These are phyloP conservation scores for Liodrosophila aerea DNA, from an alignment of 2,888 invertebrate species.

Conservation along the genomic window DNA sequence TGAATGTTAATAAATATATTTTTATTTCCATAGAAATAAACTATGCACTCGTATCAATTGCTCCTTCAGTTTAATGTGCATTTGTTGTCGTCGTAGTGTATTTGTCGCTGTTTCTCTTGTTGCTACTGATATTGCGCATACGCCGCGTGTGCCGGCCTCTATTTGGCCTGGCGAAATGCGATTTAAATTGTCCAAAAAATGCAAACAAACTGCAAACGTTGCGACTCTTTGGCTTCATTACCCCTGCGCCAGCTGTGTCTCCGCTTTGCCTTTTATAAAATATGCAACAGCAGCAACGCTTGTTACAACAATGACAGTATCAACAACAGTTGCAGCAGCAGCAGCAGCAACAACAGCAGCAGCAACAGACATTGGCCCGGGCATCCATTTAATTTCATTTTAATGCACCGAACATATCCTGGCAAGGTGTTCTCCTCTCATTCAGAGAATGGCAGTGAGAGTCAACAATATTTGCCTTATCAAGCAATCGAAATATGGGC, in stretches of 20 bases:
- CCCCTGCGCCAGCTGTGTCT: neutral
- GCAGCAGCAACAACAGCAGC: conserved; percentile 28
- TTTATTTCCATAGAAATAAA: no score
- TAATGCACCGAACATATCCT: conserved; percentile 55
- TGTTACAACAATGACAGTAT: conserved; percentile 59
- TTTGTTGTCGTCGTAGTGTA: conserved; percentile 46
- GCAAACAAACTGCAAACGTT: conserved; percentile 40
- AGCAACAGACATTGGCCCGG: conserved; percentile 47
- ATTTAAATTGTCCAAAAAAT: conserved; percentile 52
- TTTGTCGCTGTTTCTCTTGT: conserved; percentile 47
- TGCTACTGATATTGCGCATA: conserved; percentile 42
- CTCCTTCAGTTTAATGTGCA: conserved; percentile 26
- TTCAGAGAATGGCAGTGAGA: conserved; percentile 41
- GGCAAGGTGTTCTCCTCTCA: neutral
- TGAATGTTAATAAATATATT: no score
- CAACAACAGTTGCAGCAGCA: conserved; percentile 41
- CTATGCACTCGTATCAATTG: neutral
- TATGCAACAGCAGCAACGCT: conserved; percentile 62
- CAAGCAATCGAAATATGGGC: conserved; percentile 47
- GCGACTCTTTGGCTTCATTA: neutral
- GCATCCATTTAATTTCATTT: conserved; percentile 74
- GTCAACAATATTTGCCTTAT: conserved; percentile 63
- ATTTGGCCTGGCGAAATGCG: conserved; percentile 40
- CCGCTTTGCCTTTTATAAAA: conserved; percentile 50
- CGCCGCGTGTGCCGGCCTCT: conserved; percentile 39